Evolutionary conservation across 1,140 invertebrate genomes (phyloP).

Genomic region (Alviniconcha marisindica): DNA sequence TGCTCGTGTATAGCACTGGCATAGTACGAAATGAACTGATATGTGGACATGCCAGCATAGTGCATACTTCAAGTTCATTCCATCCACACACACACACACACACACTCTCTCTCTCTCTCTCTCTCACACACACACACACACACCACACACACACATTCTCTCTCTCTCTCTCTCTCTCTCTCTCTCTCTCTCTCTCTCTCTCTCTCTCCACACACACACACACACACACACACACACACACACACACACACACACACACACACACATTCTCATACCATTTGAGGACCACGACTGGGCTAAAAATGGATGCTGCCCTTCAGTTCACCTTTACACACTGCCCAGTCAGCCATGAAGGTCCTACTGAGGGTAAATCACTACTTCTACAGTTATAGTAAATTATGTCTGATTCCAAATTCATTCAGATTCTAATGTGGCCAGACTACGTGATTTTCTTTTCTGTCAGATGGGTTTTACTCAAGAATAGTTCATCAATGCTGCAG

Average conservation of each 20-base stretch:
- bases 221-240: conserved; percentile 22
- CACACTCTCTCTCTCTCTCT: neutral
- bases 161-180: neutral
- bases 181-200: neutral
- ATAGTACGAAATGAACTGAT: neutral
- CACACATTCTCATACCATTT: no score
- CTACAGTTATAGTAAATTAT: no score
- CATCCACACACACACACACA: neutral
- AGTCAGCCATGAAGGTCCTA: no score
- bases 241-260: conserved; percentile 12
- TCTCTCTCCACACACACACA: neutral
- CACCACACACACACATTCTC: neutral
- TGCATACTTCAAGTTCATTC: neutral
- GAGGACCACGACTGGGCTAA: no score
- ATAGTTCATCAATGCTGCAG: no score
- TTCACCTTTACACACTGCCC: no score
- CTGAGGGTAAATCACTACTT: no score
- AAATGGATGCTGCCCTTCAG: no score
- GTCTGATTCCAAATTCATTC: no score
- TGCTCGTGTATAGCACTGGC: neutral
- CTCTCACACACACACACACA: neutral
- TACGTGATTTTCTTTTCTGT: no score
- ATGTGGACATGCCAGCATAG: neutral
- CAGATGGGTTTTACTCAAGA: no score
- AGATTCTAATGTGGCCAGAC: no score